Evolutionary conservation across 2,888 invertebrate genomes (phyloP), one percentile per base, ranked within the genome.

Genomic region (Kryphioiulus occultus): DNA sequence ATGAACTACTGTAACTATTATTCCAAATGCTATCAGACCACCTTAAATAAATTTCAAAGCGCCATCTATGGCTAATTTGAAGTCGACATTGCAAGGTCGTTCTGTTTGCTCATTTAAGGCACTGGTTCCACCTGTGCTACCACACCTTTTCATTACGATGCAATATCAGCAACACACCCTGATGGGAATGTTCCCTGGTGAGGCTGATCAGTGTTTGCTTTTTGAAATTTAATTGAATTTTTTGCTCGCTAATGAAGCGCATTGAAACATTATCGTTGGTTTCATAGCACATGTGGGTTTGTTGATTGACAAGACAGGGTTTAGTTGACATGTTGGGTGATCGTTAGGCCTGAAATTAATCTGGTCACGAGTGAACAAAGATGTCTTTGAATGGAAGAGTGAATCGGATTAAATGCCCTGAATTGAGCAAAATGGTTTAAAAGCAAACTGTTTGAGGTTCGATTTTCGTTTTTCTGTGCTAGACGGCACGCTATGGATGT

Each of bases 91-190:
- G 78, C 78, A 78, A 78, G 78, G 78, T 78, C 78, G 78, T 30
- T 78, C 17, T 78, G 78, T 78, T 26, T 78, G 78, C 30, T 32
- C 78, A 78, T 78, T 30, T 78, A 32, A 26, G 30, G 78, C 30
- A 17, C 15, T 32, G 12, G 2, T 78, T 78, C 30, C 30, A 32
- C 78, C 78, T 26, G 78, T 32, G 78, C 30, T 26, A 78, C 78
- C 78, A 30, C 78, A 78, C 78, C 78, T 78, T 78, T 30, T 30
- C 30, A 78, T 78, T 30, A 78, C 78, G 78, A 78, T 78, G 30
- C 78, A 78, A 30, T 78, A 78, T 78, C 26, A 32, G 26, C 78
- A 30, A 78, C 78, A 78, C 78, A 78, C 78, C 78, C 78, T 26
- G 12, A 26, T 78, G 78, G 78, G 78, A 30, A 78, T 78, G 78